A percentile compares a stretch with the other conserved stretches of the same genome.
These are phyloP conservation scores for Drosophila formosana DNA, from an alignment of 2,888 invertebrate genomes.

Conservation along the genomic window DNA sequence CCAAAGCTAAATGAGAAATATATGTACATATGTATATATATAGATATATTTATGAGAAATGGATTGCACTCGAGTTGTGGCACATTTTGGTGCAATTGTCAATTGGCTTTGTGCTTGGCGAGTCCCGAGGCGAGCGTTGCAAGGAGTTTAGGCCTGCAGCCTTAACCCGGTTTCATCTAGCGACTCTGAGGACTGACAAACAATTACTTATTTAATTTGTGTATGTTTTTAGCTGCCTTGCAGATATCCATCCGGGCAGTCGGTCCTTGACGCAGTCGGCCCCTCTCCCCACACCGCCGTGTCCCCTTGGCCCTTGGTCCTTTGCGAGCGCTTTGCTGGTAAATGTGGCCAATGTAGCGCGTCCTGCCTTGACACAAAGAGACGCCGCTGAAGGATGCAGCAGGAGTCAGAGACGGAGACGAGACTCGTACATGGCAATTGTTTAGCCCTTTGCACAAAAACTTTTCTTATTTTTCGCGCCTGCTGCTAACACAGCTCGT, in stretches of 20 bases:
- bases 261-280: conserved; percentile 1
- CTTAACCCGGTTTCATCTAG: conserved; percentile 10
- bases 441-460: conserved; percentile 63
- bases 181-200: conserved; percentile 45
- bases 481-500: conserved; percentile 35
- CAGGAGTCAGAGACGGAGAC: neutral
- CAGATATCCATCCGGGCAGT: conserved; percentile 30
- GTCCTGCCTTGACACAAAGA: conserved; percentile 28
- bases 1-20: no score
- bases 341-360: conserved; percentile 56
- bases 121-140: conserved; percentile 3
- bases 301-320: conserved; percentile 24
- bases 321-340: conserved; percentile 45
- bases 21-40: no score
- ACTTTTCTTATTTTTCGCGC: conserved; percentile 72
- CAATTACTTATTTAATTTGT: conserved; percentile 60
- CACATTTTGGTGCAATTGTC: conserved; percentile 18
- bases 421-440: conserved; percentile 54
- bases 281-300: neutral
- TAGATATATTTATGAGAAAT: no score
- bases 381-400: conserved; percentile 5
- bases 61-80: neutral
- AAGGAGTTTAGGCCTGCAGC: conserved; percentile 16
- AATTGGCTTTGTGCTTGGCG: neutral
- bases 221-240: conserved; percentile 23